Evolutionary conservation across 2,888 invertebrate genomes (phyloP).

Genomic region (Dryocosmus kuriphilus): DNA sequence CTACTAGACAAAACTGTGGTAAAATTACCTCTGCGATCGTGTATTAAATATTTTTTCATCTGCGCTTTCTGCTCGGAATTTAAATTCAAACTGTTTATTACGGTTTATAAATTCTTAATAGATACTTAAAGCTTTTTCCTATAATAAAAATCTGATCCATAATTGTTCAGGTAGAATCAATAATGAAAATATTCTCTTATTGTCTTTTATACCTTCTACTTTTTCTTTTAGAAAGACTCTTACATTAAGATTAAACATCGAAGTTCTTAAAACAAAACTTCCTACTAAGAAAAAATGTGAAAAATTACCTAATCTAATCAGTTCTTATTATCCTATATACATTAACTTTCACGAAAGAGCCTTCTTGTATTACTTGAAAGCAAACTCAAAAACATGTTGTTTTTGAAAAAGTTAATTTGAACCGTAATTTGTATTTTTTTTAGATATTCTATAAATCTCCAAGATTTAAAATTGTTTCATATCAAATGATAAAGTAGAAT

Average conservation of each 20-base stretch:
- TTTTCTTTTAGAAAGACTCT: background rate
- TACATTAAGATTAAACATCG: constrained; percentile 5
- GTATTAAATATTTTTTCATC: background rate
- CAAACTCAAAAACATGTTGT: background rate
- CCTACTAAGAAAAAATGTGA: background rate
- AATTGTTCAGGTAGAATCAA: background rate
- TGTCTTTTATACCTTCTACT: background rate
- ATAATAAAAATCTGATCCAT: background rate
- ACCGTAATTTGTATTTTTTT: no score
- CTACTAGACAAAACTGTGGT: background rate
- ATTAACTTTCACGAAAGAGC: background rate
- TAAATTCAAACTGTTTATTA: background rate
- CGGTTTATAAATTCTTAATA: background rate
- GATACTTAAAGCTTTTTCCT: background rate
- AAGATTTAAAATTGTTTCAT: background rate
- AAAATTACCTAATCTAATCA: background rate
- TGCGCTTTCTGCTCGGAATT: background rate
- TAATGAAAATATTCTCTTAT: background rate
- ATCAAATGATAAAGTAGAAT: background rate
- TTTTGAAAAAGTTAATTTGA: background rate
- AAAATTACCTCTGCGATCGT: constrained; percentile 7
- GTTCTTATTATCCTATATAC: background rate
- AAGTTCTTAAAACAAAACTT: background rate
- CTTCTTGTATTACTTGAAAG: background rate
- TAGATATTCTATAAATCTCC: no score